Evolutionary conservation across 1,140 invertebrate species (phyloP).

Genomic region (Idris sp.): DNA sequence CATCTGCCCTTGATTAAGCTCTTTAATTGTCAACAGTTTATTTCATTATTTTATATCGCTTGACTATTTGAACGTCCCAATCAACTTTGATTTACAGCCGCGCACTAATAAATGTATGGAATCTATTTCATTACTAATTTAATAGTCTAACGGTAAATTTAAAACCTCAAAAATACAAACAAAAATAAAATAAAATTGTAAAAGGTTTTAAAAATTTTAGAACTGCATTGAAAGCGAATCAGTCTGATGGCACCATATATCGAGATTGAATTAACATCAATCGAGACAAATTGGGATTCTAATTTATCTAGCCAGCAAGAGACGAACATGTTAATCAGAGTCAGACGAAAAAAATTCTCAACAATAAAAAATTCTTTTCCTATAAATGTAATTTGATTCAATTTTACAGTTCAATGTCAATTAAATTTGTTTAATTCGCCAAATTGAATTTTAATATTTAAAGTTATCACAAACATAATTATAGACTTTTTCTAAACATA

Average conservation of each 20-base stretch:
- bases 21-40: constrained; percentile 54
- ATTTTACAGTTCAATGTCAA: too few relatives aligned
- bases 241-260: constrained; percentile 1
- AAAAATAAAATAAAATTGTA: constrained; percentile 34
- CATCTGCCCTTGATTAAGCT: constrained; percentile 50
- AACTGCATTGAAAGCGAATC: background rate
- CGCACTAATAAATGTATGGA: constrained; percentile 24
- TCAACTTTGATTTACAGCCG: constrained; percentile 39
- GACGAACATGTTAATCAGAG: constrained; percentile 33
- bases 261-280: constrained; percentile 46
- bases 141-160: constrained; percentile 27
- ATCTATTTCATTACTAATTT: constrained; percentile 55
- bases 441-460: too few relatives aligned
- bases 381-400: background rate
- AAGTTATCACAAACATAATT: too few relatives aligned
- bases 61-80: constrained; percentile 34
- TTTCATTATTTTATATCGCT: constrained; percentile 50
- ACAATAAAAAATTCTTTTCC: constrained; percentile 14
- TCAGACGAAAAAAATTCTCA: constrained; percentile 15
- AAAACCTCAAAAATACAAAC: too few relatives aligned
- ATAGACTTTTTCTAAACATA: too few relatives aligned
- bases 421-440: too few relatives aligned
- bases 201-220: constrained; percentile 38
- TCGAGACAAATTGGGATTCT: constrained; percentile 47
- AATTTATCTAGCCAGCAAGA: constrained; percentile 41